A percentile compares a stretch with the other conserved stretches of the same genome.
Conservation (phyloP, 2,113 vertebrate genomes). For the Mola mola region DNA sequence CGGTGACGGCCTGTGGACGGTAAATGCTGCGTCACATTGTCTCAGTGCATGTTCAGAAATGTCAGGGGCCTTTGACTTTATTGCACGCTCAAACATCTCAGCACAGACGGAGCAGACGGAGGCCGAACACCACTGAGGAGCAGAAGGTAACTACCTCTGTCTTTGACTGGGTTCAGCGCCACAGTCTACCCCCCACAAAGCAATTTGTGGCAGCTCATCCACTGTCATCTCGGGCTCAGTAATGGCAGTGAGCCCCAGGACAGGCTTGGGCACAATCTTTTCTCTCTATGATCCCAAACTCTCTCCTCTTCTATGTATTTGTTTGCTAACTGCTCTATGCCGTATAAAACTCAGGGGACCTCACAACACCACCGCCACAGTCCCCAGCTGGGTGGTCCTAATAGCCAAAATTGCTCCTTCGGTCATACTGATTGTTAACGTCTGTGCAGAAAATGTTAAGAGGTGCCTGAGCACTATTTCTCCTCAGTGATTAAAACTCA, state of each 20-base stretch:
- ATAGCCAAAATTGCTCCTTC: conserved; percentile 59
- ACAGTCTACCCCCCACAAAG: conserved; percentile 28
- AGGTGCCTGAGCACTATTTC: conserved; percentile 46
- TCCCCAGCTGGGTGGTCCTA: conserved; percentile 65
- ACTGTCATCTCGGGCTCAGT: conserved; percentile 58
- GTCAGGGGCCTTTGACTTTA: conserved; percentile 40
- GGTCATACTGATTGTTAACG: conserved; percentile 68
- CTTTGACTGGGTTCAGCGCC: conserved; percentile 44
- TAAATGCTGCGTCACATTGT: conserved; percentile 33
- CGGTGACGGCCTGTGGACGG: conserved; percentile 40
- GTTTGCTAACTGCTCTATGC: conserved; percentile 9
- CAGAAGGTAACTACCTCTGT: conserved; percentile 54
- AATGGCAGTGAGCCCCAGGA: conserved; percentile 25
- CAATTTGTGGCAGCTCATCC: conserved; percentile 71
- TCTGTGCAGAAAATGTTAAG: conserved; percentile 55
- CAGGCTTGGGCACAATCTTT: conserved; percentile 3
- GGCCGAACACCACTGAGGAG: conserved; percentile 22
- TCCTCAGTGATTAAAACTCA: conserved; percentile 42
- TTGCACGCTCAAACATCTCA: conserved; percentile 23
- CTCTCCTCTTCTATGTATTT: conserved; percentile 2
- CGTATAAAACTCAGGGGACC: conserved; percentile 10
- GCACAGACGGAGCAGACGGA: conserved; percentile 23
- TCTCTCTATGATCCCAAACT: conserved; percentile 7
- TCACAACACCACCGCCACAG: conserved; percentile 25
- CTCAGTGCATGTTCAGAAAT: conserved; percentile 34